Conservation (phyloP, 1,140 invertebrate genomes). For the Probaryconus sp. region DNA sequence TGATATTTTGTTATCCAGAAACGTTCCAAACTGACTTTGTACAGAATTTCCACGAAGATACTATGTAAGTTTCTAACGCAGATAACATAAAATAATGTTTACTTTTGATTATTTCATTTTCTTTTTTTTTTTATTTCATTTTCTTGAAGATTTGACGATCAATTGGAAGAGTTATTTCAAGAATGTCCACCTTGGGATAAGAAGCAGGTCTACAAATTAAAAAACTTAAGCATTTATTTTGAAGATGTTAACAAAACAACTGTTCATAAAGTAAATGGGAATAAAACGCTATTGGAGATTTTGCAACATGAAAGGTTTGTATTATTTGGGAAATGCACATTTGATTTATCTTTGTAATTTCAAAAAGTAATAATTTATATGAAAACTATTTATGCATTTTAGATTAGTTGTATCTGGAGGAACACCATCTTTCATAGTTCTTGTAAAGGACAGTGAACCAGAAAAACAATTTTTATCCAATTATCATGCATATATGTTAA, state of each 20-base stretch:
- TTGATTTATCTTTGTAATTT: too few species aligned
- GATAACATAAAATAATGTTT: conserved; percentile 1
- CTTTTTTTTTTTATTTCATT: conserved; percentile 65
- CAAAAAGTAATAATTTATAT: too few species aligned
- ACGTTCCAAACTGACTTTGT: conserved; percentile 85
- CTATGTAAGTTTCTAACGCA: conserved; percentile 77
- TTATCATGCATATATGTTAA: conserved; percentile 35
- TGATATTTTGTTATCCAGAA: conserved; percentile 91
- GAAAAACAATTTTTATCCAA: conserved; percentile 73
- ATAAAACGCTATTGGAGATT: conserved; percentile 81
- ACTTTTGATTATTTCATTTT: conserved; percentile 30
- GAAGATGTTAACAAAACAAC: conserved; percentile 84
- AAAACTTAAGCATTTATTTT: conserved; percentile 87
- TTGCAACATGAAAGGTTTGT: conserved; percentile 81
- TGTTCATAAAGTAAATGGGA: conserved; percentile 81
- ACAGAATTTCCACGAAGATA: conserved; percentile 85
- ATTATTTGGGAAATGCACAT: too few species aligned
- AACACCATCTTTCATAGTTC: conserved; percentile 78
- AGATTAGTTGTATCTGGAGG: conserved; percentile 78
- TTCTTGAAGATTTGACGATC: conserved; percentile 83
- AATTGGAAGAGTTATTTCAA: conserved; percentile 86
- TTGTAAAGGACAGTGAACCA: conserved; percentile 75
- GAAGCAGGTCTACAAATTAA: conserved; percentile 82
- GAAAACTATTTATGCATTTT: too few species aligned
- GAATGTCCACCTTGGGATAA: conserved; percentile 87